A percentile compares a stretch with the other conserved stretches of the same genome.
Conservation (phyloP, 2,797 vertebrate species). For the Mionectes olivaceus region DNA sequence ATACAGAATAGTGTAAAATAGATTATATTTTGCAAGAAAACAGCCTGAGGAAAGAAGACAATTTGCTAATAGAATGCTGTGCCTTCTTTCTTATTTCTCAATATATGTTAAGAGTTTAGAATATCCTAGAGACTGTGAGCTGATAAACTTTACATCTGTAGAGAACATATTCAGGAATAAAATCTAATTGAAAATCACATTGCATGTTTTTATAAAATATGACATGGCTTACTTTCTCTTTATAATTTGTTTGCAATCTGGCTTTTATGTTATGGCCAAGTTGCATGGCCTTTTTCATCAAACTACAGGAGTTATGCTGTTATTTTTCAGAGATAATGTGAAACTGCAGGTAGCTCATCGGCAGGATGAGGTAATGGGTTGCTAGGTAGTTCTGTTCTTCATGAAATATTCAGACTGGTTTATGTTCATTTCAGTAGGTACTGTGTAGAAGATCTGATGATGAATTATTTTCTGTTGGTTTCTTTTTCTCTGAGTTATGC, state of each 20-base stretch:
- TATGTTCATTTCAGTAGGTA: not conserved
- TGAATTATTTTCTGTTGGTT: not conserved
- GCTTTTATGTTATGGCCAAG: not conserved
- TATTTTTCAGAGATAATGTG: not conserved
- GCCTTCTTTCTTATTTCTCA: not conserved
- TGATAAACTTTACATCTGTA: not conserved
- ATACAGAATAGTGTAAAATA: not conserved
- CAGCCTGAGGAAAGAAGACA: not conserved
- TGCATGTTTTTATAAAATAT: not conserved
- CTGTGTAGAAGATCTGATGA: not conserved
- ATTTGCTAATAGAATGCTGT: not conserved
- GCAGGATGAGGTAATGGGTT: not conserved
- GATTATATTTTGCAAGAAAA: conserved; percentile 29
- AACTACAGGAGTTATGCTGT: not conserved
- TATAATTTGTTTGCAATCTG: not conserved
- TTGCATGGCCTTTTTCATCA: not conserved
- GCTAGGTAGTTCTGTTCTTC: not conserved
- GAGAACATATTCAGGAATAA: not conserved
- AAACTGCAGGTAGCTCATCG: not conserved
- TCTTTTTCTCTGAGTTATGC: not conserved
- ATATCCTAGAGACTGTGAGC: not conserved
- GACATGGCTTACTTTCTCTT: not conserved
- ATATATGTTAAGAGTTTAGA: not conserved
- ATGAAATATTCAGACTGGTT: not conserved
- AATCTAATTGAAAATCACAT: not conserved